Evolutionary conservation across 1,140 invertebrate genomes (phyloP).

Genomic region (Drosophila kohkoa): DNA sequence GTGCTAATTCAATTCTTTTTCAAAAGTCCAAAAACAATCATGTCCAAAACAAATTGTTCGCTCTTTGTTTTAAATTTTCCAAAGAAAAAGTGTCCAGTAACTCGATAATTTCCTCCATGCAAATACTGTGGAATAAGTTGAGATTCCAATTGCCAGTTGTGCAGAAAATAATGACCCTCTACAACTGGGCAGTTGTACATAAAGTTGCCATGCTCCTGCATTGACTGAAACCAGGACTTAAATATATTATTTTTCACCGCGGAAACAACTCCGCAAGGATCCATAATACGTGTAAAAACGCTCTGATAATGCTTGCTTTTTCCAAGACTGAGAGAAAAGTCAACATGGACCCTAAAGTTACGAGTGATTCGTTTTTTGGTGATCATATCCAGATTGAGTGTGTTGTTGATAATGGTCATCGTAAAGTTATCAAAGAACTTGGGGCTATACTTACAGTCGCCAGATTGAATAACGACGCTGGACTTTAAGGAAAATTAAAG

Average conservation of each 20-base stretch:
- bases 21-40: slow-evolving; percentile 45
- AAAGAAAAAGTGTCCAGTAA: slow-evolving; percentile 57
- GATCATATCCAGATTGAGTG: slow-evolving; percentile 53
- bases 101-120: slow-evolving; percentile 61
- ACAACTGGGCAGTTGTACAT: slow-evolving; percentile 60
- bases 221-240: slow-evolving; percentile 62
- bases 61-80: slow-evolving; percentile 60
- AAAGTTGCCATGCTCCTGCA: slow-evolving; percentile 61
- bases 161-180: slow-evolving; percentile 52
- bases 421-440: slow-evolving; percentile 59
- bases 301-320: slow-evolving; percentile 53
- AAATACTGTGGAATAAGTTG: slow-evolving; percentile 58
- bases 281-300: slow-evolving; percentile 59
- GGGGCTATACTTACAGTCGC: slow-evolving; percentile 33
- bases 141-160: slow-evolving; percentile 53
- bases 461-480: slow-evolving; percentile 48
- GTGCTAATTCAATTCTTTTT: slow-evolving; percentile 1
- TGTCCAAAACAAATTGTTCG: slow-evolving; percentile 55
- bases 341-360: slow-evolving; percentile 49
- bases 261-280: slow-evolving; percentile 49
- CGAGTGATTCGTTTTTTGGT: slow-evolving; percentile 32
- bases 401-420: slow-evolving; percentile 55
- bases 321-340: slow-evolving; percentile 58
- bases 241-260: slow-evolving; percentile 56
- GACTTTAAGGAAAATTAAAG: slow-evolving; percentile 20